Base-by-base conservation (phyloP, 2,797 vertebrate species). In the Heterohyrax brucei region DNA sequence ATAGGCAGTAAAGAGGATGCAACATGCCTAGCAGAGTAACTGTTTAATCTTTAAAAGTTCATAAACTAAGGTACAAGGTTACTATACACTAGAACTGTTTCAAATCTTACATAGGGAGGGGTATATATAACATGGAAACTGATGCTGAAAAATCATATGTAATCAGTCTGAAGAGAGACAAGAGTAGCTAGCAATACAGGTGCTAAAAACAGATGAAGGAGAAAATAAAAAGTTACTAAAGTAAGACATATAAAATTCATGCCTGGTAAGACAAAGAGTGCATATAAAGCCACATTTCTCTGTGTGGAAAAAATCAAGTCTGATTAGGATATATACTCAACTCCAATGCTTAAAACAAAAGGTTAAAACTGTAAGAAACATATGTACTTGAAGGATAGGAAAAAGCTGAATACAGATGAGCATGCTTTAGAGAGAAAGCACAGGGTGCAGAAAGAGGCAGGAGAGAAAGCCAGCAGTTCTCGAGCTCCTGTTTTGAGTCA, bases 201-300 rank as follows among this genome's bases (percentile, higher is more conserved):
- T 78, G 30, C 18, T 62, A 93, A 93, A 93, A 64, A 78, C 12
- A 96, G 33, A 64, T 30, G 91, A 96, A 96, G 92, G 97, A 97
- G 85, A 28, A 98, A 97, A 96, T 83, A 92, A 95, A 95, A 91
- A 61, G 33, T 85, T 73, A 93, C 14, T 79, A 46, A 93, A 90
- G 93, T 91, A 26, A 53, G 10, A 73, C 53, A 10, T 79, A 70
- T 56, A 62, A 91, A 89, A 85, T 68, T 88, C 48, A 94, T 12
- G 18, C 18, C 53, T 56, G 10, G 48, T 28, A 66, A 56, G 81
- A 80, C 53, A 86, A 33, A 94, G 14, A 87, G 56, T 72, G 18
- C 9, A 73, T 33, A 18, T 78, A 83, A 84, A 61, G 8, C 10
- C 26, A 59, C 30, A 64, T 0, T 89, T 39, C 75, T 39, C 50